Conservation (phyloP, 2,888 invertebrate species). For the Drosophila pseudotakahashii region DNA sequence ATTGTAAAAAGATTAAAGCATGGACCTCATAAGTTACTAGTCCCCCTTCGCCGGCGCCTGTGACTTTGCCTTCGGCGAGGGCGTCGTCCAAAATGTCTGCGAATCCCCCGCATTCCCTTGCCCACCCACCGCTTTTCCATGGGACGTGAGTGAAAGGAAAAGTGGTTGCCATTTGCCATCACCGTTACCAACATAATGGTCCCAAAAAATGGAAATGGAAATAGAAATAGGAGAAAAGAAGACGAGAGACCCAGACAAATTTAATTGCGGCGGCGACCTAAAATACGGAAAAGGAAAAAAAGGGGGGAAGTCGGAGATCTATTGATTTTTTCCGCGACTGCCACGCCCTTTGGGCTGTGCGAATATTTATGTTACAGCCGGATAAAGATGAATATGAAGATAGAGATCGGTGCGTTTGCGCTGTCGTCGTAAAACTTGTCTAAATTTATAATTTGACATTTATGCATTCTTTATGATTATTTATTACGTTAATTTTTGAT, state of each 20-base stretch:
- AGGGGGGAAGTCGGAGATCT: neutral
- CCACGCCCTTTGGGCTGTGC: slow-evolving; percentile 13
- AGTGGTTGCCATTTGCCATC: slow-evolving; percentile 25
- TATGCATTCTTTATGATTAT: slow-evolving; percentile 67
- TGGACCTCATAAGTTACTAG: too few relatives aligned
- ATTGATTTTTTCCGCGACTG: slow-evolving; percentile 25
- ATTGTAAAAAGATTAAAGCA: too few relatives aligned
- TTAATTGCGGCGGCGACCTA: slow-evolving; percentile 64
- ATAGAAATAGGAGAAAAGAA: slow-evolving; percentile 1
- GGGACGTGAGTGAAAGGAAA: slow-evolving; percentile 30
- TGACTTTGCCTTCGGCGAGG: slow-evolving; percentile 27
- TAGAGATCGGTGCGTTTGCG: slow-evolving; percentile 25
- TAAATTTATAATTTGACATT: slow-evolving; percentile 69
- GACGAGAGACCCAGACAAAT: slow-evolving; percentile 48
- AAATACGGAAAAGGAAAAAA: slow-evolving; percentile 11
- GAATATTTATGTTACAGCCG: slow-evolving; percentile 18
- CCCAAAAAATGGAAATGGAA: neutral
- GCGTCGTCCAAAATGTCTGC: slow-evolving; percentile 29
- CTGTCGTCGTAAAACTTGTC: slow-evolving; percentile 35
- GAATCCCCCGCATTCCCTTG: slow-evolving; percentile 3
- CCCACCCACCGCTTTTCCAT: slow-evolving; percentile 1
- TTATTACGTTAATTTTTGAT: slow-evolving; percentile 68
- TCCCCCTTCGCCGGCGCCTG: neutral
- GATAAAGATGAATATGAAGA: slow-evolving; percentile 1
- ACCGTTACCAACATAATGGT: slow-evolving; percentile 21